These are phyloP conservation scores for Protomyctophum bolini DNA, from an alignment of 2,113 vertebrate genomes.

Conservation along the genomic window DNA sequence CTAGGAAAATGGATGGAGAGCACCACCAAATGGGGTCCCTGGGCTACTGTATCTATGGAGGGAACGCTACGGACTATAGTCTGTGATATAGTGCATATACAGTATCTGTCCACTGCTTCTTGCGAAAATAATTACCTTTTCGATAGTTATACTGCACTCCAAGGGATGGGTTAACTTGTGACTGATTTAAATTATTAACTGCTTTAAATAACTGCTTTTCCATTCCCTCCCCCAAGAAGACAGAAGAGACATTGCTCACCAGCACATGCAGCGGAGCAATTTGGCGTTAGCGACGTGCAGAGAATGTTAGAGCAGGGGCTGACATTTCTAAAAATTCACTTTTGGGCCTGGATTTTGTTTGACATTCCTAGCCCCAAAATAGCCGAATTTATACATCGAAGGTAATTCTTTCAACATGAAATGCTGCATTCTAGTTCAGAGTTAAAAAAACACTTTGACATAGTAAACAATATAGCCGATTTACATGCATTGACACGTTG, in stretches of 20 bases:
- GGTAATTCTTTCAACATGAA: no score
- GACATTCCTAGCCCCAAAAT: no score
- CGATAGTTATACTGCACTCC: neutral
- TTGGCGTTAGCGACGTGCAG: neutral
- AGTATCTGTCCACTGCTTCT: neutral
- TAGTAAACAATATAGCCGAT: no score
- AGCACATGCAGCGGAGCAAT: neutral
- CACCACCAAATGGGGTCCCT: conserved; percentile 54
- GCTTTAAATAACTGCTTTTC: neutral
- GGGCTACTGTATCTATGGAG: conserved; percentile 15
- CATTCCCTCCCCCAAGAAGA: neutral
- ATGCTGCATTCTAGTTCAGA: no score
- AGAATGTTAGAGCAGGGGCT: neutral
- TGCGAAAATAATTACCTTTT: conserved; percentile 6
- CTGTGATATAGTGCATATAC: neutral
- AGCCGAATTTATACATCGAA: no score
- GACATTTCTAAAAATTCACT: no score
- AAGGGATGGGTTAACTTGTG: neutral
- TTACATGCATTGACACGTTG: no score
- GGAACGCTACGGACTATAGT: neutral
- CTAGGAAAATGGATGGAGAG: conserved; percentile 40
- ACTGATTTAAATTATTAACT: no score
- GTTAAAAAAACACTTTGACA: no score
- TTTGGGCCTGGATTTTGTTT: no score
- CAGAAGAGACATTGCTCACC: neutral